Conservation (phyloP, 2,888 invertebrate species). For the Leucania comma region DNA sequence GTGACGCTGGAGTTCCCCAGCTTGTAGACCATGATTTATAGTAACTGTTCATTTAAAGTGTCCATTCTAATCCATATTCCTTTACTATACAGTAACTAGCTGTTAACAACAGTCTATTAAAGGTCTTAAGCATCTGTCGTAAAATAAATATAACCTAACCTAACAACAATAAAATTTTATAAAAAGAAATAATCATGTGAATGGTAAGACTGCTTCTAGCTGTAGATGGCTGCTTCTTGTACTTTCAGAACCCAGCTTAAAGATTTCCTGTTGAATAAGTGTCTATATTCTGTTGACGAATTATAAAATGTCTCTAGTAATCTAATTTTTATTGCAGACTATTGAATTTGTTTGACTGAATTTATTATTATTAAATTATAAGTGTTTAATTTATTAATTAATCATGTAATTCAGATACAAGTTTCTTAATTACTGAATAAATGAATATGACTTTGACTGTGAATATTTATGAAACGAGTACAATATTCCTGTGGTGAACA, state of each 20-base stretch:
- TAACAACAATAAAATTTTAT: background rate
- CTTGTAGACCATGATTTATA: conserved; percentile 34
- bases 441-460: too few relatives aligned
- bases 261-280: too few relatives aligned
- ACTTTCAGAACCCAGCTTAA: too few relatives aligned
- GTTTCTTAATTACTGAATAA: too few relatives aligned
- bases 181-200: background rate
- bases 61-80: conserved; percentile 12
- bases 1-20: conserved; percentile 25
- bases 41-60: conserved; percentile 17
- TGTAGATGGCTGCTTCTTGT: too few relatives aligned
- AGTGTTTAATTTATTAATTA: too few relatives aligned
- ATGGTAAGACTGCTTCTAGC: background rate
- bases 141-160: background rate
- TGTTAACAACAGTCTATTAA: conserved; percentile 3
- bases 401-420: too few relatives aligned
- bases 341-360: too few relatives aligned
- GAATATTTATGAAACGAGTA: background rate
- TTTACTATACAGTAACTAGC: conserved; percentile 1
- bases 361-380: too few relatives aligned
- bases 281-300: too few relatives aligned
- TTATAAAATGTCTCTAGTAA: too few relatives aligned
- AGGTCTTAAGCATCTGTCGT: background rate
- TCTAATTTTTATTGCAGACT: too few relatives aligned
- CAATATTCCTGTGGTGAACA: background rate